Base-by-base conservation (phyloP, 1,140 invertebrate species). In the Cydia pomonella region DNA sequence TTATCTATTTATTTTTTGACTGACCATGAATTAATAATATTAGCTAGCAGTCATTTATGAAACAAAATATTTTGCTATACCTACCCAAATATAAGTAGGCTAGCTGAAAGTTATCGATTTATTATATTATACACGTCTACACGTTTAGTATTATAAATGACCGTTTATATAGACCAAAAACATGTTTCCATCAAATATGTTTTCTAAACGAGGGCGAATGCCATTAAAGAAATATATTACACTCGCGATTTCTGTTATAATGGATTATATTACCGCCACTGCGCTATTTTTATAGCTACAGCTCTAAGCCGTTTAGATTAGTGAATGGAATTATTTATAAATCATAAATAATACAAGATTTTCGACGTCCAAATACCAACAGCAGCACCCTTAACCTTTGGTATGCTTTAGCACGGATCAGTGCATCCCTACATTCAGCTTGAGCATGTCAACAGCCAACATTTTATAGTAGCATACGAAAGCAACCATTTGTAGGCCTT, bases 151-250 rank as follows among this genome's bases (percentile, higher is more conserved):
- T 59, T 59, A 21, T 21, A 21, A 59, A 21, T 21, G 18, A n/a
- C 1, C 7, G 7, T 59, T 64, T 16, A 64, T 16, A 64, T 64
- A 64, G 62, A 25, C 62, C 62, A 29, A 64, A 63, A 27, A 64
- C 62, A 64, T n/a, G 62, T 64, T 64, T 64, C 50, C 18, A 59
- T 21, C 16, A 64, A 27, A 27, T 29, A 64, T 27, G 62, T 64
- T 64, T 13, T 62, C 13, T 2, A 64, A 29, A 29, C 62, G 62
- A 64, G 23, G 23, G 62, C 62, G 5, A 29, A 29, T 64, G 23
- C 62, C n/a, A 69, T 69, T 69, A 69, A 69, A 69, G 64, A 33
- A 69, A 69, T 69, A 69, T 69, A 69, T 69, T 69, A 69, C 64
- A 33, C 29, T 16, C 23, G 25, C 27, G 63, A 29, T 64, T 64